A percentile compares a stretch with the other conserved stretches of the same genome.
Conservation (phyloP, 2,113 vertebrate species). For the Channa argus region DNA sequence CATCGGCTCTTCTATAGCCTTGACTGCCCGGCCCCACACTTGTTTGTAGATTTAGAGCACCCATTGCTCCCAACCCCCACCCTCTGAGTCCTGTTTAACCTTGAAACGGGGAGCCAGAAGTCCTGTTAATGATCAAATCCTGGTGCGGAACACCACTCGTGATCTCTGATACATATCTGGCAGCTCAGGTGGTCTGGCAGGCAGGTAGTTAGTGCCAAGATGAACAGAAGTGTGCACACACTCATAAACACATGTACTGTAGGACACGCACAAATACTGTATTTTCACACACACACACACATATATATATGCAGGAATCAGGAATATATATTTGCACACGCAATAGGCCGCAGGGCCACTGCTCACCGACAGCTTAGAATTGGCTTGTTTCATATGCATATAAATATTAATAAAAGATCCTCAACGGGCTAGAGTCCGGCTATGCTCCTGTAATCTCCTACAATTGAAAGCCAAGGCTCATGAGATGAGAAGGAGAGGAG, state of each 20-base stretch:
- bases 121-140: constrained; percentile 66
- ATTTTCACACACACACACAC: constrained; percentile 29
- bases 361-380: constrained; percentile 74
- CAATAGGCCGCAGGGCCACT: constrained; percentile 61
- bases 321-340: constrained; percentile 17
- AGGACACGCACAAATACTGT: constrained; percentile 21
- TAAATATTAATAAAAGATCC: constrained; percentile 86
- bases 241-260: background rate
- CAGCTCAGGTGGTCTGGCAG: constrained; percentile 65
- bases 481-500: constrained; percentile 70
- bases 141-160: constrained; percentile 49
- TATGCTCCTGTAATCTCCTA: constrained; percentile 83
- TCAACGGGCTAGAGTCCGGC: constrained; percentile 76
- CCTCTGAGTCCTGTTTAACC: constrained; percentile 74
- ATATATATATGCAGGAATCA: constrained; percentile 18
- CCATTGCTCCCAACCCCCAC: constrained; percentile 15
- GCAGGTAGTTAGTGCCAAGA: constrained; percentile 54
- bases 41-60: constrained; percentile 68
- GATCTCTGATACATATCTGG: constrained; percentile 56
- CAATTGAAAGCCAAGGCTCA: constrained; percentile 84
- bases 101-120: constrained; percentile 68
- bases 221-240: constrained; percentile 11
- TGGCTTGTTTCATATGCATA: constrained; percentile 84
- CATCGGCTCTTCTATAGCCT: constrained; percentile 73
- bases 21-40: constrained; percentile 73